A percentile compares a stretch with the other conserved stretches of the same genome.
phyloP scores from a whole-genome alignment of 2,888 invertebrate genomes.

The Lycocerus yunnanus region DNA sequence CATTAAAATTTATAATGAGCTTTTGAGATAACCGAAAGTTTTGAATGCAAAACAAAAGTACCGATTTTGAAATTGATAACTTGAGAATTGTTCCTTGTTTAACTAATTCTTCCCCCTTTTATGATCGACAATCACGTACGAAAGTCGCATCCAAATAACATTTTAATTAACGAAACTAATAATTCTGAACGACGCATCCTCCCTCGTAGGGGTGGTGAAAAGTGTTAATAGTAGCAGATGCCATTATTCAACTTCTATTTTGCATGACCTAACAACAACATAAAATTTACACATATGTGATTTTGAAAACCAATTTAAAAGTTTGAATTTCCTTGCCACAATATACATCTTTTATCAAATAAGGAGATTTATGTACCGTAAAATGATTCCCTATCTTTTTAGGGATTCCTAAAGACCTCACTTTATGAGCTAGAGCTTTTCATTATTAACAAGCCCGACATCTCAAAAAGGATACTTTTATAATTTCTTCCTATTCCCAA shows the following conservation, averaged over 20 bases:
- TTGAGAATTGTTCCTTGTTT: neutral
- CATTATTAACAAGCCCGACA: neutral
- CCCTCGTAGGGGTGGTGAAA: neutral
- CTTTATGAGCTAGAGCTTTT: conserved; percentile 5
- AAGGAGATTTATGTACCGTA: conserved; percentile 19
- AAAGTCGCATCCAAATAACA: neutral
- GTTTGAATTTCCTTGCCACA: conserved; percentile 17
- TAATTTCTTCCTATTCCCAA: neutral
- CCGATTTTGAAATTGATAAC: conserved; percentile 7
- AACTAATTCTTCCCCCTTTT: neutral
- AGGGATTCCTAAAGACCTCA: conserved; percentile 13
- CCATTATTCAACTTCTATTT: conserved; percentile 3
- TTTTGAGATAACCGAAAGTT: neutral
- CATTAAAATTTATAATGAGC: conserved; percentile 23
- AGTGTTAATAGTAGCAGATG: conserved; percentile 11
- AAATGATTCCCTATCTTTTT: conserved; percentile 17
- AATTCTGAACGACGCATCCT: neutral
- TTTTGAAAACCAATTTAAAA: conserved; percentile 19
- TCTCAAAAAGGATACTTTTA: neutral
- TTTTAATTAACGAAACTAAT: conserved; percentile 4
- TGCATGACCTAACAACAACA: conserved; percentile 12
- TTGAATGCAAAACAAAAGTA: neutral
- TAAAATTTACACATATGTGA: conserved; percentile 22
- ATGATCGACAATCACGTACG: neutral
- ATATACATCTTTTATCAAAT: conserved; percentile 16